A percentile compares a stretch with the other conserved stretches of the same genome.
Conservation (phyloP, 2,113 vertebrate species). For the Gadus chalcogrammus region DNA sequence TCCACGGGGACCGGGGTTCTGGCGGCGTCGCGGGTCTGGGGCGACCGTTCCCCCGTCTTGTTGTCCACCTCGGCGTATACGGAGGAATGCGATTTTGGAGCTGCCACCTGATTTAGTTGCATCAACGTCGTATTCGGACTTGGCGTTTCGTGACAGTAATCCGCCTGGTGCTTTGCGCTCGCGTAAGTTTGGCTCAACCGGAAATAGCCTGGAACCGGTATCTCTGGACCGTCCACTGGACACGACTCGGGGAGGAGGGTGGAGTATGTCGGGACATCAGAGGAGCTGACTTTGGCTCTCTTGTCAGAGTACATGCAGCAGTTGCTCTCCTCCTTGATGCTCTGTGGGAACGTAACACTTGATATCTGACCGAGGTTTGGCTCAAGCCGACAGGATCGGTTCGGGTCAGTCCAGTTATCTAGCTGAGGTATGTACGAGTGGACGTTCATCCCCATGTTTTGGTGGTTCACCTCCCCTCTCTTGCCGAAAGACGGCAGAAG, state of each 20-base stretch:
- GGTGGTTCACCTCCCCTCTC: slow-evolving; percentile 94
- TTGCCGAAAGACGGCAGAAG: slow-evolving; percentile 98
- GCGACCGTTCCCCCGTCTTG: slow-evolving; percentile 80
- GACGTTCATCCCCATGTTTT: slow-evolving; percentile 98
- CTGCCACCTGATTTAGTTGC: slow-evolving; percentile 89
- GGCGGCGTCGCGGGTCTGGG: slow-evolving; percentile 77
- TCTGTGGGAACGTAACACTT: slow-evolving; percentile 95
- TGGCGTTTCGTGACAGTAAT: slow-evolving; percentile 90
- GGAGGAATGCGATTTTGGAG: slow-evolving; percentile 87
- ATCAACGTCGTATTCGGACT: slow-evolving; percentile 88
- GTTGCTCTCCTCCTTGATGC: slow-evolving; percentile 98
- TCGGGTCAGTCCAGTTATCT: slow-evolving; percentile 97
- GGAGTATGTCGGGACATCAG: slow-evolving; percentile 89
- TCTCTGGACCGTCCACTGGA: slow-evolving; percentile 91
- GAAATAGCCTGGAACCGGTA: slow-evolving; percentile 98
- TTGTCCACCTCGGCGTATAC: slow-evolving; percentile 86
- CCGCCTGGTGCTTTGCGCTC: slow-evolving; percentile 86
- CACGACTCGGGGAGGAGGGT: slow-evolving; percentile 89
- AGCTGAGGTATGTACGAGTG: slow-evolving; percentile 99
- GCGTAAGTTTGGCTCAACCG: slow-evolving; percentile 98
- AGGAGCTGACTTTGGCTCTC: slow-evolving; percentile 88
- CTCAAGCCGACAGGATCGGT: slow-evolving; percentile 93
- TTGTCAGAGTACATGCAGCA: slow-evolving; percentile 99
- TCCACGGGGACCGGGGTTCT: slow-evolving; percentile 81
- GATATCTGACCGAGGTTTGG: slow-evolving; percentile 88